Evolutionary conservation across 2,113 vertebrate species (phyloP).

Genomic region (Rhabdomys dilectus): DNA sequence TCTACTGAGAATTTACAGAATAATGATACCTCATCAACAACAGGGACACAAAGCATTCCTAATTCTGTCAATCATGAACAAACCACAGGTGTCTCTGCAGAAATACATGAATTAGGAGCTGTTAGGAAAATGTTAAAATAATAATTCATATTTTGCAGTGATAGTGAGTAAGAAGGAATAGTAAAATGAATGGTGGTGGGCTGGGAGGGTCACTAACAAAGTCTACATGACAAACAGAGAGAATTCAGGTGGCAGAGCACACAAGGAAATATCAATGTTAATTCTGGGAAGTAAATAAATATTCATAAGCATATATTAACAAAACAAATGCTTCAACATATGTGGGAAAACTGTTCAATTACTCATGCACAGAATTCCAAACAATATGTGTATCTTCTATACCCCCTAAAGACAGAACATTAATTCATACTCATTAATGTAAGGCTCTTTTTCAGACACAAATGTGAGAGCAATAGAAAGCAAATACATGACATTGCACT

Average conservation of each 20-base stretch:
- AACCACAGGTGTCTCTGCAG: not conserved
- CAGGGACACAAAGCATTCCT: not conserved
- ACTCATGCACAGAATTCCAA: not conserved
- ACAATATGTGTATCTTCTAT: not conserved
- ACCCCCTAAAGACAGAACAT: not conserved
- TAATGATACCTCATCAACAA: not conserved
- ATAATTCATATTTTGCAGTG: not conserved
- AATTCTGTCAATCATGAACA: not conserved
- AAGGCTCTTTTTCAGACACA: not conserved
- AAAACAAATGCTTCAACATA: not conserved
- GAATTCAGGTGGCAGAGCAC: not conserved
- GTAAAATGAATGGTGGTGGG: not conserved
- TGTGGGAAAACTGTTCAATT: not conserved
- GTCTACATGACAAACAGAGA: not conserved
- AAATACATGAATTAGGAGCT: not conserved
- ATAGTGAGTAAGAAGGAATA: not conserved
- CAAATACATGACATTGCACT: not conserved
- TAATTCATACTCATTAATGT: not conserved
- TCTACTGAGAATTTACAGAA: not conserved
- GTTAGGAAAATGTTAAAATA: not conserved
- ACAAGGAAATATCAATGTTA: not conserved
- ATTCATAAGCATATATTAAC: not conserved
- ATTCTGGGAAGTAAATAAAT: not conserved
- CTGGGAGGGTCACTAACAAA: not conserved
- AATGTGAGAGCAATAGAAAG: accelerated